phyloP scores from a whole-genome alignment of 2,888 invertebrate species.

The Cactoblastis cactorum region DNA sequence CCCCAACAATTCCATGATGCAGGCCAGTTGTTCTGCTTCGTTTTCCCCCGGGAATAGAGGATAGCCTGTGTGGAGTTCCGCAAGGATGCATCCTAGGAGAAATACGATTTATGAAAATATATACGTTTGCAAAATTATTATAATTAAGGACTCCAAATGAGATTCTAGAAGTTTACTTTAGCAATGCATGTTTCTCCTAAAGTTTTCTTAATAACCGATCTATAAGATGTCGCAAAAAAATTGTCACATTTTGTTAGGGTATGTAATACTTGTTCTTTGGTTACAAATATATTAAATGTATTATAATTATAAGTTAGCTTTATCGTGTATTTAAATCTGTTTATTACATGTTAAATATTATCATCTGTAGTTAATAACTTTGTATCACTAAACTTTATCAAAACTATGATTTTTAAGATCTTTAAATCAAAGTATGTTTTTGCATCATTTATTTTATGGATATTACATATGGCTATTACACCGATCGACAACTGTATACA shows the following conservation, averaged over 20 bases:
- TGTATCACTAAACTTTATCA: not conserved
- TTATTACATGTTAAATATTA: too few species aligned
- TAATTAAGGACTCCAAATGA: too few species aligned
- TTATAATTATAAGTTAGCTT: too few species aligned
- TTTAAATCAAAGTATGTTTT: not conserved
- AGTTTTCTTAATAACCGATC: too few species aligned
- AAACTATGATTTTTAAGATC: not conserved
- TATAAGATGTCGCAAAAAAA: too few species aligned
- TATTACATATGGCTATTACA: not conserved
- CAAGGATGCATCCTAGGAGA: conserved; percentile 91
- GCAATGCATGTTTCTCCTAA: too few species aligned
- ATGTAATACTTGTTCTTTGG: too few species aligned
- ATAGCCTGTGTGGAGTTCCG: conserved; percentile 96
- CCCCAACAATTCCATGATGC: conserved; percentile 97
- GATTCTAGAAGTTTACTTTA: too few species aligned
- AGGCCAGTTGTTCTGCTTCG: conserved; percentile 97
- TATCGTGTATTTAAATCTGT: too few species aligned
- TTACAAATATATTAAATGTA: too few species aligned
- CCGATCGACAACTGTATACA: not conserved
- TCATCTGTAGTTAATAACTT: not conserved
- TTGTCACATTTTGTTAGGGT: too few species aligned
- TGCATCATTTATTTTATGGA: conserved; percentile 4
- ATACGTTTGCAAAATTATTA: too few species aligned
- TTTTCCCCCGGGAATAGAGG: conserved; percentile 98
- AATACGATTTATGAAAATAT: conserved; percentile 4